These are phyloP conservation scores for Anas capensis DNA, from an alignment of 2,797 vertebrate genomes.

Conservation along the genomic window DNA sequence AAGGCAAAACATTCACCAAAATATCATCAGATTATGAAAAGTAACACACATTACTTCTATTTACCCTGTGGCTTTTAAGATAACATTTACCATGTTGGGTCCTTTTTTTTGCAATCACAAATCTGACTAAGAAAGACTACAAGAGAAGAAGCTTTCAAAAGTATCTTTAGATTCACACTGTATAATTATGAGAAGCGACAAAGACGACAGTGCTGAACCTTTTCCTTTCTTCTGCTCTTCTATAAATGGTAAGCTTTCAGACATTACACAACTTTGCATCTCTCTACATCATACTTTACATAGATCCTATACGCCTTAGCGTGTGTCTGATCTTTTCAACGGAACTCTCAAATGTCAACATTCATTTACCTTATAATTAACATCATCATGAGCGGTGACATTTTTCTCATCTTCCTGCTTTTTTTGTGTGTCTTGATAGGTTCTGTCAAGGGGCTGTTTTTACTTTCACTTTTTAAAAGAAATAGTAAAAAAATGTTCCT, in stretches of 20 bases:
- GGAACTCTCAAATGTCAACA: slow-evolving; percentile 48
- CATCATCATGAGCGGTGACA: slow-evolving; percentile 41
- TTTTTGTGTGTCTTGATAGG: background rate
- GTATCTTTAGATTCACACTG: background rate
- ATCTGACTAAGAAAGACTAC: background rate
- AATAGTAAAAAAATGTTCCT: background rate
- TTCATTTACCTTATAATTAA: slow-evolving; percentile 65
- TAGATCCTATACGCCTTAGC: background rate
- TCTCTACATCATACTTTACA: background rate
- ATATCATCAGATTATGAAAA: background rate
- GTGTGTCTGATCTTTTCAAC: background rate
- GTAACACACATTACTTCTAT: accelerated
- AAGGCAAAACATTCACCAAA: background rate
- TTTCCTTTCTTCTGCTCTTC: background rate
- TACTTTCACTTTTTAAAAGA: background rate
- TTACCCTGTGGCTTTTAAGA: background rate
- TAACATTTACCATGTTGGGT: accelerated
- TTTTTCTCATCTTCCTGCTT: slow-evolving; percentile 41
- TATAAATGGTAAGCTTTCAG: background rate
- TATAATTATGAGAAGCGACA: background rate
- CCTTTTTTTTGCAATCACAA: background rate
- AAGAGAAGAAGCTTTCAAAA: background rate
- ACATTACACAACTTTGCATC: background rate
- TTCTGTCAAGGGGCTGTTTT: slow-evolving; percentile 24
- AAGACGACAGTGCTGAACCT: background rate